Evolutionary conservation across 2,888 invertebrate species (phyloP).

Genomic region (Drosophila trichaetosa): DNA sequence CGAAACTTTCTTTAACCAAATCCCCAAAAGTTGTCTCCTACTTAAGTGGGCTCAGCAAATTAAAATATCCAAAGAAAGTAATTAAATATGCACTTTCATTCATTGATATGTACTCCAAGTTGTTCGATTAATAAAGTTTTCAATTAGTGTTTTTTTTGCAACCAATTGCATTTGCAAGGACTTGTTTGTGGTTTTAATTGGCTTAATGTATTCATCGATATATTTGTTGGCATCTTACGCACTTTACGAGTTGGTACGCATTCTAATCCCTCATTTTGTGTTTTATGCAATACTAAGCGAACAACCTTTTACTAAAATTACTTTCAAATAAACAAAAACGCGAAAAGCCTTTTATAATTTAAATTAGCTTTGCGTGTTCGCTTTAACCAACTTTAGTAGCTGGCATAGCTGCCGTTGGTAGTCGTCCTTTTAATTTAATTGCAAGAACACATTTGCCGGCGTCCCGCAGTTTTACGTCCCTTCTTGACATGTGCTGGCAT

Average conservation of each 20-base stretch:
- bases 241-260: not conserved
- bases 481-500: constrained; percentile 30
- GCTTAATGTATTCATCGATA: not conserved
- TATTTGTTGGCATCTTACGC: not conserved
- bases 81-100: not conserved
- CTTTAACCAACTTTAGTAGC: not conserved
- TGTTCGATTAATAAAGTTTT: not conserved
- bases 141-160: not conserved
- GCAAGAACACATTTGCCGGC: constrained; percentile 30
- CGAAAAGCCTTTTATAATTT: not conserved
- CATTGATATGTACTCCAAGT: constrained; percentile 1
- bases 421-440: constrained; percentile 58
- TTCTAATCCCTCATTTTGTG: not conserved
- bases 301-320: not conserved
- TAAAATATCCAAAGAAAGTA: not conserved
- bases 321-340: not conserved
- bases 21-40: too few species aligned
- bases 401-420: not conserved
- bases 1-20: constrained; percentile 14
- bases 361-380: not conserved
- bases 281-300: not conserved
- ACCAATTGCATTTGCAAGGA: not conserved
- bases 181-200: not conserved
- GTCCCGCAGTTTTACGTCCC: constrained; percentile 5
- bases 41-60: not conserved